Evolutionary conservation across 2,797 vertebrate genomes (phyloP).

Genomic region (Ptychadena robeensis): DNA sequence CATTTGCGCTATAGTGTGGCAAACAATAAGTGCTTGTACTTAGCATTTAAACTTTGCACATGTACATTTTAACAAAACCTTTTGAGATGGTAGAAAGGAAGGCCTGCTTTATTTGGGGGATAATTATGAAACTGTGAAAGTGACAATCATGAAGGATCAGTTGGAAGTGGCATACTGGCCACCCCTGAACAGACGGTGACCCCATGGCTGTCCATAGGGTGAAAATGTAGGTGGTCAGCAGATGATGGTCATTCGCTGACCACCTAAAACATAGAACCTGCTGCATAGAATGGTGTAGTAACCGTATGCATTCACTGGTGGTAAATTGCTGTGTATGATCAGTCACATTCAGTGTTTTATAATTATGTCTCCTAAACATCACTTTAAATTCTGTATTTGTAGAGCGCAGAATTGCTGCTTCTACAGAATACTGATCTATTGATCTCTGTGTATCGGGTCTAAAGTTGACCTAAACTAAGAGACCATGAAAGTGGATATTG

Average conservation of each 20-base stretch:
- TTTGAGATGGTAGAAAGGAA: background rate
- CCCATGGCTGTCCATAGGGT: no score
- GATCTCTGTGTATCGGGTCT: background rate
- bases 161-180: no score
- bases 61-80: background rate
- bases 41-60: background rate
- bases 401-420: background rate
- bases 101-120: background rate
- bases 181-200: background rate
- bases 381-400: background rate
- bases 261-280: no score
- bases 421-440: background rate
- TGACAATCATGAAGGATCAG: no score
- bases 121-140: background rate
- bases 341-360: background rate
- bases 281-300: no score
- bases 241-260: no score
- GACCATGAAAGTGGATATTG: no score
- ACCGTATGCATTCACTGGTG: background rate
- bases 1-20: background rate
- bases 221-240: no score
- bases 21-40: slow-evolving; percentile 16
- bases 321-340: no score
- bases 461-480: no score
- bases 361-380: background rate